These are phyloP conservation scores for Falco berigora DNA, from an alignment of 2,797 vertebrate genomes.

Conservation along the genomic window DNA sequence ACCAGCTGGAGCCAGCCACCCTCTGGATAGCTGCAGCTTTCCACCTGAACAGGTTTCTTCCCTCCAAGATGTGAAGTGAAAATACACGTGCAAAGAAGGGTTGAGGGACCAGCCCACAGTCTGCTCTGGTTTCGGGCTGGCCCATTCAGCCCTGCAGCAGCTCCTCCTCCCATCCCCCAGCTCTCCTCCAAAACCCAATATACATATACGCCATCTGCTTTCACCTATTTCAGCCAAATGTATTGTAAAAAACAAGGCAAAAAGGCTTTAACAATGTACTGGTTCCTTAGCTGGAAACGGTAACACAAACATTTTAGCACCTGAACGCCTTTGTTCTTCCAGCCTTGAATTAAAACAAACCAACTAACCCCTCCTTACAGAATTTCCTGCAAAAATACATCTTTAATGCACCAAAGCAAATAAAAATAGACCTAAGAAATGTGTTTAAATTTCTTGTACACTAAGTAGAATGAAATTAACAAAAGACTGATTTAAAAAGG, in stretches of 20 bases:
- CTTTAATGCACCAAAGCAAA: background rate
- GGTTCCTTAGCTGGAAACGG: background rate
- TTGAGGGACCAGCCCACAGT: no score
- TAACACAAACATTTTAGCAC: background rate
- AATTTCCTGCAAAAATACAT: background rate
- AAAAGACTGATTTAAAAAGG: background rate
- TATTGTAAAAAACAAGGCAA: background rate
- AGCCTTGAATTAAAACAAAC: background rate
- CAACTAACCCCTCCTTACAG: background rate
- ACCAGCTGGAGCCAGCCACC: background rate
- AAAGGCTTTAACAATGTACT: no score
- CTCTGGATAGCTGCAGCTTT: background rate
- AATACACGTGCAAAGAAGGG: background rate
- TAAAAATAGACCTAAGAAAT: background rate
- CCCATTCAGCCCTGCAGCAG: background rate
- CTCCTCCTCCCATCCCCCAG: background rate
- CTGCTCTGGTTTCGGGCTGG: background rate
- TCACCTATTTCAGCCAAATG: background rate
- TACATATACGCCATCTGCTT: accelerated
- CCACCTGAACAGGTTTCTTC: accelerated
- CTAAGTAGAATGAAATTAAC: background rate
- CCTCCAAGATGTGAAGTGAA: background rate
- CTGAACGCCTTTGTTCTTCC: background rate
- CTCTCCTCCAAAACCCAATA: background rate
- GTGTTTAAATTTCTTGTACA: background rate